Percentiles rank a stretch among this genome's conserved stretches.
These are phyloP conservation scores for Phrynosoma platyrhinos DNA, from an alignment of 2,113 vertebrate genomes.

Conservation along the genomic window DNA sequence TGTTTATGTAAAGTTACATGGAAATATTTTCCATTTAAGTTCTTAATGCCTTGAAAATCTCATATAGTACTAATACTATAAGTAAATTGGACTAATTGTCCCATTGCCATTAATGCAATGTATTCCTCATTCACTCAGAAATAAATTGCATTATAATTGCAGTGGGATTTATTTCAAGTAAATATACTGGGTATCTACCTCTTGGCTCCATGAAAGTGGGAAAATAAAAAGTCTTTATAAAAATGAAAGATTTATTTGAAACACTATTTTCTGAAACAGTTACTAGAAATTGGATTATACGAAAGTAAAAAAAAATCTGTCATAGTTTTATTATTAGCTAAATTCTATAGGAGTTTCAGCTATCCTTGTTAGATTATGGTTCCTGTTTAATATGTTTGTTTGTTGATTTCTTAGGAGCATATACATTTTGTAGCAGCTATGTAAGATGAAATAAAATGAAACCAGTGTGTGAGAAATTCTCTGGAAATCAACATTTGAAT, in stretches of 20 bases:
- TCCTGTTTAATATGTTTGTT: not conserved
- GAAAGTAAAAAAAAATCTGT: not conserved
- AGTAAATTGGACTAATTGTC: not conserved
- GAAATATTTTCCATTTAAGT: not conserved
- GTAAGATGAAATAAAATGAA: not conserved
- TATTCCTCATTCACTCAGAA: not conserved
- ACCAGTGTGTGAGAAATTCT: not conserved
- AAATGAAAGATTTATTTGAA: not conserved
- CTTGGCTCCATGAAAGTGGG: not conserved
- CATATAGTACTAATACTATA: not conserved
- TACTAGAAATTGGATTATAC: not conserved
- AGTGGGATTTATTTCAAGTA: not conserved
- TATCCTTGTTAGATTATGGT: not conserved
- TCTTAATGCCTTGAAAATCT: not conserved
- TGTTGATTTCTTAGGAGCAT: not conserved
- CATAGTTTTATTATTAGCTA: not conserved
- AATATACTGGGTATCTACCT: not conserved
- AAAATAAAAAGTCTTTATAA: not conserved
- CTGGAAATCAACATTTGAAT: not conserved
- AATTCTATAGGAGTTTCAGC: not conserved
- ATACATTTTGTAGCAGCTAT: not conserved
- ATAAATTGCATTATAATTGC: constrained; percentile 6
- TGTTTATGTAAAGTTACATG: not conserved
- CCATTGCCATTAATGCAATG: not conserved
- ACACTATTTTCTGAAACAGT: constrained; percentile 6